phyloP scores from a whole-genome alignment of 2,113 vertebrate species.

The Gadus chalcogrammus region DNA sequence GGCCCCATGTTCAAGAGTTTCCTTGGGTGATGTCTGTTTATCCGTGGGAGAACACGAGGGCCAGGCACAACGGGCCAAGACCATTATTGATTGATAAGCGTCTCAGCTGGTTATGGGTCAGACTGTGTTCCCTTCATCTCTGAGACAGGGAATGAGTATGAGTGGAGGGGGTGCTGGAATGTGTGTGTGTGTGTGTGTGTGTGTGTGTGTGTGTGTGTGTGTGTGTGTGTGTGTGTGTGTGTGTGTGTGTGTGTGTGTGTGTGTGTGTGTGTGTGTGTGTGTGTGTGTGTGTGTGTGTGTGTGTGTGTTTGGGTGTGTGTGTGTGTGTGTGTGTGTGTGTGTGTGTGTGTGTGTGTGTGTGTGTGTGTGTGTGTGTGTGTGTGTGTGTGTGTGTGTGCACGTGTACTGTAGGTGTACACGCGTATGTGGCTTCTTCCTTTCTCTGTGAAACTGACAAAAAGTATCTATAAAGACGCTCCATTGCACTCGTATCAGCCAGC shows the following conservation, averaged over 20 bases:
- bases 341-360: too few species aligned
- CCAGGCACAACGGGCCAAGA: neutral
- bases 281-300: neutral
- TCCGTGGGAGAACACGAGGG: slow-evolving; percentile 21
- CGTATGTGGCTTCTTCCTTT: too few species aligned
- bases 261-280: neutral
- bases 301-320: too few species aligned
- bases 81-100: slow-evolving; percentile 48
- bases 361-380: too few species aligned
- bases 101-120: neutral
- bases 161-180: neutral
- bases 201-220: neutral
- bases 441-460: too few species aligned
- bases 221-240: too few species aligned
- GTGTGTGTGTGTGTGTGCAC: too few species aligned
- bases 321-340: too few species aligned
- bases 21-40: neutral
- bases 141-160: slow-evolving; percentile 23
- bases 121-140: neutral
- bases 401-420: too few species aligned
- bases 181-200: neutral
- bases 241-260: neutral
- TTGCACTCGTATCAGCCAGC: too few species aligned
- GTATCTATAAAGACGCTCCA: too few species aligned
- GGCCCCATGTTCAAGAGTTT: slow-evolving; percentile 8